Base-by-base conservation (phyloP, 2,797 vertebrate genomes). In the Notoglanidium macrostoma region DNA sequence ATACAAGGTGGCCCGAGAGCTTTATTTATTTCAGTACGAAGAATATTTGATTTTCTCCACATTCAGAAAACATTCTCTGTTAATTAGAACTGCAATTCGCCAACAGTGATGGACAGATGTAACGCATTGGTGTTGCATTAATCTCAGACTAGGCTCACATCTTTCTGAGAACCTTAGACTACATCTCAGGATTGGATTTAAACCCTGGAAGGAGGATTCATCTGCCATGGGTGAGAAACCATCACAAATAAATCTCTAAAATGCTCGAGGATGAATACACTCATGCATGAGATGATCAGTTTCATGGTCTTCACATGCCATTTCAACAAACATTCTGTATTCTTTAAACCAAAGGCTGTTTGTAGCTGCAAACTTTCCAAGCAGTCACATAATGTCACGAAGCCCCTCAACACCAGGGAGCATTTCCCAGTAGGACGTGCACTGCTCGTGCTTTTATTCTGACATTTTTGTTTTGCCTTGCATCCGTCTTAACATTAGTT, bases 161-260 rank as follows among this genome's bases (percentile, higher is more conserved):
- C 35, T 86, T 65, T 85, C 46, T 17, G 72, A 80, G 19, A 79
- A 26, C 29, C 76, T 80, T 49, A 26, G 21, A 57, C 49, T 57
- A 17, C 11, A 49, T 12, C 10, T n/a, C 44, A 73, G 55, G n/a
- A 70, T 79, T 73, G 44, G 54, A 32, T 76, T 77, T 26, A 23
- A 57, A 73, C 4, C 76, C 12, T 26, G 59, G 3, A 61, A 67
- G 21, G 26, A 55, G 5, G 5, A 29, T 59, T 54, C 29, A 61
- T 46, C 23, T 49, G 14, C 15, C 14, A 9, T 77, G 6, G n/a
- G 15, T 4, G 2, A 77, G 49, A 54, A 77, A 54, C 26, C 49
- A 54, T 77, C n/a, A 17, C 49, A 54, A 32, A 54, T 5, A 77
- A 74, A 49, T 9, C 44, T 68, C 10, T 44, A 73, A 32, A 54